Conservation (phyloP, 2,888 invertebrate genomes). For the Venusia cambrica region DNA sequence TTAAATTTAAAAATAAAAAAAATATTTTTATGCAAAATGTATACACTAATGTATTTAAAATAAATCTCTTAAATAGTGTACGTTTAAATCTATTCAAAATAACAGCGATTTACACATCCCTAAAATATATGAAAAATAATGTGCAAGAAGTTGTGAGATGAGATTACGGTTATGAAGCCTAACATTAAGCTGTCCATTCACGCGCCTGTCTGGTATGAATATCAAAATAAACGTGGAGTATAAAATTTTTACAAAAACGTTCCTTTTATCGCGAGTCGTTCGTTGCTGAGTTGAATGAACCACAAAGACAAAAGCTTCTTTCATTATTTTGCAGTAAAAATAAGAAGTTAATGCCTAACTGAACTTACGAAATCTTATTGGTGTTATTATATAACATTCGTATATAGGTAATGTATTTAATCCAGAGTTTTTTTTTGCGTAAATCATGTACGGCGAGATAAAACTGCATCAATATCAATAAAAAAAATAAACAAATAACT, state of each 20-base stretch:
- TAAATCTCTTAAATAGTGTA: no score
- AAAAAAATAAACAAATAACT: no score
- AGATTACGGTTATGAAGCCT: constrained; percentile 26
- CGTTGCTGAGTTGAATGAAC: constrained; percentile 40
- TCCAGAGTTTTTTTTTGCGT: no score
- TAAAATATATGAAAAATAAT: constrained; percentile 10
- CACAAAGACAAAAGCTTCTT: constrained; percentile 50
- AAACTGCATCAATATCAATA: no score
- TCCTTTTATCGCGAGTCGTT: constrained; percentile 44
- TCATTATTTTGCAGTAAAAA: constrained; percentile 55
- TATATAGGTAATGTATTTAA: no score
- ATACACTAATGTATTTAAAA: no score
- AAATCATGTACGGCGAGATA: no score
- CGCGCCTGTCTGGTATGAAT: constrained; percentile 29
- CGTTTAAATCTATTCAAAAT: constrained; percentile 2
- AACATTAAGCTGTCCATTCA: constrained; percentile 26
- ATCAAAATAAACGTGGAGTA: constrained; percentile 37
- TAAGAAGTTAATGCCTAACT: constrained; percentile 5
- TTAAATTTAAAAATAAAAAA: no score
- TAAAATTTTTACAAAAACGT: constrained; percentile 38
- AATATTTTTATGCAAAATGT: no score
- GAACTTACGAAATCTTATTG: no score
- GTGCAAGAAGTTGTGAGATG: constrained; percentile 13
- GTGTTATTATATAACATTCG: no score
- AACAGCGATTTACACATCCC: constrained; percentile 6